phyloP scores from a whole-genome alignment of 2,797 vertebrate species.

The Phoeniculus purpureus region DNA sequence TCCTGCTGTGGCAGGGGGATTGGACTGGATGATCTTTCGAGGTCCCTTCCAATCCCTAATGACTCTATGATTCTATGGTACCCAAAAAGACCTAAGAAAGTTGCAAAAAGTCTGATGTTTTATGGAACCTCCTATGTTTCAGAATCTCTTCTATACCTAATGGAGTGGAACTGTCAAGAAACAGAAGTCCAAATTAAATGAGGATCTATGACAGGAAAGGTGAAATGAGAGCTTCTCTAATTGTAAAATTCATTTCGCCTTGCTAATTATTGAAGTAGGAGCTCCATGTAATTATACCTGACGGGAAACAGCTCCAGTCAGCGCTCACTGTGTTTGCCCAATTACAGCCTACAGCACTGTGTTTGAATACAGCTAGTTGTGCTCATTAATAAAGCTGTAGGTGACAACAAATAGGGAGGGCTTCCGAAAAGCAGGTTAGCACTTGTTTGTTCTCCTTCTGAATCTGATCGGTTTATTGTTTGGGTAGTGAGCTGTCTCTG shows the following conservation, averaged over 20 bases:
- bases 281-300: slow-evolving; percentile 46
- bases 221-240: slow-evolving; percentile 44
- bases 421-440: neutral
- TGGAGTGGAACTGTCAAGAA: neutral
- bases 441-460: neutral
- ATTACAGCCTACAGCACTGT: slow-evolving; percentile 25
- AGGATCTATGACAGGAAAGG: slow-evolving; percentile 7
- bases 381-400: neutral
- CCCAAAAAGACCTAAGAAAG: too few relatives aligned
- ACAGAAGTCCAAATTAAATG: slow-evolving; percentile 23
- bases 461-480: neutral
- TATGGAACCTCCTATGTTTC: too few relatives aligned
- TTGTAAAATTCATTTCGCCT: slow-evolving; percentile 47
- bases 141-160: neutral
- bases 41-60: too few relatives aligned
- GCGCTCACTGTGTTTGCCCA: neutral
- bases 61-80: too few relatives aligned
- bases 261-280: slow-evolving; percentile 51
- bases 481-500: neutral
- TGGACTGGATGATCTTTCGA: too few relatives aligned
- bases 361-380: slow-evolving; percentile 21
- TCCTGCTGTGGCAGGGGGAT: too few relatives aligned
- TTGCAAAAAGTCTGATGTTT: too few relatives aligned
- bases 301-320: slow-evolving; percentile 33
- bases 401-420: neutral